These are phyloP conservation scores for Iselma pallidipennis DNA, from an alignment of 2,888 invertebrate genomes.

Conservation along the genomic window DNA sequence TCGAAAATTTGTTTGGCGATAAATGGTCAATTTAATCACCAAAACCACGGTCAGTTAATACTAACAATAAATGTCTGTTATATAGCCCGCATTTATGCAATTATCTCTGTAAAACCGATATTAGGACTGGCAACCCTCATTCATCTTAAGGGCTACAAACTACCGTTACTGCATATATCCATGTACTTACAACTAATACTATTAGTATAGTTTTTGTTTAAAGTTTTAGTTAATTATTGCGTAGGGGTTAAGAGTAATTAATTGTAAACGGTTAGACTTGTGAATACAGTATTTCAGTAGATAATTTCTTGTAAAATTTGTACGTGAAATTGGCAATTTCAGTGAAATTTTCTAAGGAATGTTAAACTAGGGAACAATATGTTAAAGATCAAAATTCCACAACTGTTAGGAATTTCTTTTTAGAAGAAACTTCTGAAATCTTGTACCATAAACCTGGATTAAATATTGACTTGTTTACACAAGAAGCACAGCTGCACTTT, in stretches of 20 bases:
- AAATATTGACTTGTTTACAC: background rate
- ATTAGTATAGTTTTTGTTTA: background rate
- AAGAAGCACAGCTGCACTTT: background rate
- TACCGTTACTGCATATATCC: background rate
- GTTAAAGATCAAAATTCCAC: too few relatives aligned
- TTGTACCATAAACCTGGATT: background rate
- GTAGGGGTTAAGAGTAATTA: background rate
- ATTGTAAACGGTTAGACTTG: too few relatives aligned
- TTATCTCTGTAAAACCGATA: background rate
- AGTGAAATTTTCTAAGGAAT: too few relatives aligned
- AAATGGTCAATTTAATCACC: constrained; percentile 10
- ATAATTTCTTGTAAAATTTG: too few relatives aligned
- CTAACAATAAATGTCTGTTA: too few relatives aligned
- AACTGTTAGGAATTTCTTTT: background rate
- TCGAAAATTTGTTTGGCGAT: too few relatives aligned
- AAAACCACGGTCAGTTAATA: background rate
- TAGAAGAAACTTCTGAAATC: background rate
- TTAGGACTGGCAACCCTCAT: background rate
- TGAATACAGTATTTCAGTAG: too few relatives aligned
- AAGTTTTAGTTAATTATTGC: background rate
- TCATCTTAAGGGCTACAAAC: background rate
- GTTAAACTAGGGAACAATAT: too few relatives aligned
- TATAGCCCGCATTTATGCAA: background rate
- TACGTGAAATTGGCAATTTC: too few relatives aligned
- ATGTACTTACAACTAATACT: background rate